Conservation (phyloP, 2,113 vertebrate genomes). For the Elachura formosa region DNA sequence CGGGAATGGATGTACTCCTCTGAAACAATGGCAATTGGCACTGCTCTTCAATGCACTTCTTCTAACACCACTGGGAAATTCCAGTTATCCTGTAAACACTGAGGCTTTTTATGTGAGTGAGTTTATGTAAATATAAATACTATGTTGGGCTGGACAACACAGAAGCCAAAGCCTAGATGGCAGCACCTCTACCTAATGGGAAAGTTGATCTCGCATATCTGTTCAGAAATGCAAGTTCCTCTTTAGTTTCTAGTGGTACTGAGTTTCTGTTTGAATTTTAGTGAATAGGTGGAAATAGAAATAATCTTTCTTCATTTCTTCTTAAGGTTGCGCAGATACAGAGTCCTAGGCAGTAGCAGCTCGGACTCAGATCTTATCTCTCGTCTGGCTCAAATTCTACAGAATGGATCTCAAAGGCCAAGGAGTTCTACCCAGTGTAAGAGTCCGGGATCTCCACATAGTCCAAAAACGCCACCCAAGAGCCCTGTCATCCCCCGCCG, state of each 20-base stretch:
- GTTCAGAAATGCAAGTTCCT: not conserved
- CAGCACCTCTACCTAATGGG: not conserved
- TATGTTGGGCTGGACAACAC: not conserved
- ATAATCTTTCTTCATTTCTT: conserved; percentile 62
- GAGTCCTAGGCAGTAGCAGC: conserved; percentile 87
- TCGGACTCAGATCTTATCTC: conserved; percentile 93
- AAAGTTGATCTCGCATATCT: not conserved
- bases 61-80: not conserved
- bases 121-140: not conserved
- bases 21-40: not conserved
- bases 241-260: not conserved
- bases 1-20: not conserved
- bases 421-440: conserved; percentile 77
- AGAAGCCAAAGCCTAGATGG: not conserved
- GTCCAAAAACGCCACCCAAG: conserved; percentile 85
- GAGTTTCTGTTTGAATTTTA: not conserved
- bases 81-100: not conserved
- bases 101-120: not conserved
- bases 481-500: conserved; percentile 85
- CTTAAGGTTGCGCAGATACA: conserved; percentile 85
- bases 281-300: conserved; percentile 4
- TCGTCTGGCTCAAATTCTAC: conserved; percentile 93
- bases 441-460: conserved; percentile 80
- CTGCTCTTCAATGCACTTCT: not conserved
- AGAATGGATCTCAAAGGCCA: conserved; percentile 82